These are phyloP conservation scores for Lutjanus campechanus DNA, from an alignment of 2,797 vertebrate species.

Conservation along the genomic window DNA sequence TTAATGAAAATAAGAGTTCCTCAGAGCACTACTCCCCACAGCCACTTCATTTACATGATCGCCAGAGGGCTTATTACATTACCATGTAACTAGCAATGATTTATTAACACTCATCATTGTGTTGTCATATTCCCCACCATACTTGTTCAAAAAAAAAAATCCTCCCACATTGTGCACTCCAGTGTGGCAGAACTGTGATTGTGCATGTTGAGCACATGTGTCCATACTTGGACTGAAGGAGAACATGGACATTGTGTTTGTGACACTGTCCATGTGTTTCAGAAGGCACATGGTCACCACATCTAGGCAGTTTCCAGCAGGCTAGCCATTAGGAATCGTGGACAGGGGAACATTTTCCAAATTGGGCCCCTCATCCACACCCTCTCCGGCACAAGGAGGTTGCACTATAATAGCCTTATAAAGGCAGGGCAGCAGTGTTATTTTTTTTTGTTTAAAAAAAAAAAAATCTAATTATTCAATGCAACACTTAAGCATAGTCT, in stretches of 20 bases:
- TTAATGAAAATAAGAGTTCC: slow-evolving; percentile 27
- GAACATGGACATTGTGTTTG: neutral
- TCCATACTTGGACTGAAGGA: neutral
- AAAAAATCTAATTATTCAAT: too few relatives aligned
- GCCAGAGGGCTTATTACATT: slow-evolving; percentile 36
- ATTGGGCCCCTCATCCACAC: too few relatives aligned
- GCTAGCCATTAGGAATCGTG: too few relatives aligned
- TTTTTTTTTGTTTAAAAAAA: too few relatives aligned
- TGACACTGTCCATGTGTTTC: neutral
- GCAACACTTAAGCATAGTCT: too few relatives aligned
- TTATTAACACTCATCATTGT: slow-evolving; percentile 33
- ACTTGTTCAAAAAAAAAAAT: slow-evolving; percentile 9
- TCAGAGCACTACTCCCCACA: slow-evolving; percentile 9
- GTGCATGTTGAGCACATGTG: neutral
- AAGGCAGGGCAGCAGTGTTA: too few relatives aligned
- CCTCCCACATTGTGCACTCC: neutral
- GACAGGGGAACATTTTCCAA: too few relatives aligned
- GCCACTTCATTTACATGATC: slow-evolving; percentile 37
- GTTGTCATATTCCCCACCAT: slow-evolving; percentile 16
- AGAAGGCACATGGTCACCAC: neutral
- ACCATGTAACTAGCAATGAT: slow-evolving; percentile 34
- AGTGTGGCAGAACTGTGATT: neutral
- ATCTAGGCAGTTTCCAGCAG: neutral
- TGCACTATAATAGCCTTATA: too few relatives aligned
- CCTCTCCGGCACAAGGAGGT: too few relatives aligned